phyloP scores from a whole-genome alignment of 2,113 vertebrate genomes.

The Sylvilagus bachmani region DNA sequence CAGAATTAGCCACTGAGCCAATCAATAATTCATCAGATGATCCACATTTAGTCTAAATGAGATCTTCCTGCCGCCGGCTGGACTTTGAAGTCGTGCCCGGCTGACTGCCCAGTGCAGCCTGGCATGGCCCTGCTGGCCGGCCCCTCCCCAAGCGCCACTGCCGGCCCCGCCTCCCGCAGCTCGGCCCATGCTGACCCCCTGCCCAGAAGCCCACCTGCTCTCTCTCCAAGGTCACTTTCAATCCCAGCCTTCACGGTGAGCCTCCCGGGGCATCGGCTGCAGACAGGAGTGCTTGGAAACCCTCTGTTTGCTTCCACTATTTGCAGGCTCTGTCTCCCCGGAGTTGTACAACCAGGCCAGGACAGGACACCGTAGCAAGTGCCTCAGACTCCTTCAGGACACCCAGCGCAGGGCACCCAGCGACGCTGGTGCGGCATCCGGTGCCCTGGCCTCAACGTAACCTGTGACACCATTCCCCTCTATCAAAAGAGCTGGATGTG shows the following conservation, averaged over 20 bases:
- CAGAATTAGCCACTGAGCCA: constrained; percentile 67
- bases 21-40: constrained; percentile 74
- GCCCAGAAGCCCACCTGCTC: background rate
- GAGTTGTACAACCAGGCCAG: background rate
- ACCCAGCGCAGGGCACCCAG: background rate
- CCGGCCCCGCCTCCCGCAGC: background rate
- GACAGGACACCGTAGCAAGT: background rate
- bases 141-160: background rate
- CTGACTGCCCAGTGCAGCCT: background rate
- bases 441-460: too few relatives aligned
- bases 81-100: constrained; percentile 57
- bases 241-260: background rate
- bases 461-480: too few relatives aligned
- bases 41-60: constrained; percentile 67
- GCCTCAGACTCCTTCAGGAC: rapidly evolving
- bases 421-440: too few relatives aligned
- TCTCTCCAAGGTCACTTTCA: background rate
- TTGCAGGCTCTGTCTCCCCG: constrained; percentile 25
- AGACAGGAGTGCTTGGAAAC: background rate
- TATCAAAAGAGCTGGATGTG: too few relatives aligned
- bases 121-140: rapidly evolving
- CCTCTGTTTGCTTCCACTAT: background rate
- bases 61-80: constrained; percentile 1
- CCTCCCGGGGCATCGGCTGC: background rate
- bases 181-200: too few relatives aligned